Evolutionary conservation across 1,140 invertebrate genomes (phyloP), one percentile per base, ranked within the genome.

Genomic region (Centruroides vittatus): DNA sequence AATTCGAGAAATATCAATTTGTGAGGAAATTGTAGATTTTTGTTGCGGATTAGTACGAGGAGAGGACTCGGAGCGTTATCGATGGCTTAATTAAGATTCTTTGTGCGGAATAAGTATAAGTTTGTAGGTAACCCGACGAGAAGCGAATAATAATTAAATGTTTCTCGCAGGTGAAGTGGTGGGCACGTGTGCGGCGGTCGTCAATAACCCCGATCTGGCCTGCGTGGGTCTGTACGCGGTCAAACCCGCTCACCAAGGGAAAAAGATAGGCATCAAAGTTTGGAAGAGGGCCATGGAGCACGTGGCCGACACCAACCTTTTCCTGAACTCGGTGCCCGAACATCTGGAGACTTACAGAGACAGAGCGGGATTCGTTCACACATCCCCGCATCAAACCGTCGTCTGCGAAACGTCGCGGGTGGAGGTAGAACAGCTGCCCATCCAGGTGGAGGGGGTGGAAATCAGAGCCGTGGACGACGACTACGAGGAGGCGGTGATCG

Each of bases 171-270:
- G 61, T 10, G 50, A 62, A 51, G 50, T 69, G 3, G 34, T 69
- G 8, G 67, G 68, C 7, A 60, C 53, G 10, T 69, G 67, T 47
- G 62, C 64, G n/a, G 68, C 59, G 7, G 53, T 67, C 5, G 58
- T 64, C 12, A 51, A 64, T 11, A 48, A 66, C 49, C 58, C 62
- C 3, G 47, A 57, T 13, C 36, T 63, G 7, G 64, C 59, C 8
- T 69, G 69, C 53, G 61, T 69, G 10, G 68, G 68, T 5, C 50
- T 69, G 34, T 69, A 69, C 41, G 68, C 66, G 11, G 67, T 69
- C 3, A 56, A 51, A 48, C 55, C 61, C 1, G 48, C 61, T 8
- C 62, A 64, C 36, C 61, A 66, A 41, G 65, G 65, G 0, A 56
- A 46, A 36, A 67, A 67, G 9, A 61, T 69, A 11, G 68, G 68